Conservation (phyloP, 2,888 invertebrate genomes). For the Yponomeuta evonymella region DNA sequence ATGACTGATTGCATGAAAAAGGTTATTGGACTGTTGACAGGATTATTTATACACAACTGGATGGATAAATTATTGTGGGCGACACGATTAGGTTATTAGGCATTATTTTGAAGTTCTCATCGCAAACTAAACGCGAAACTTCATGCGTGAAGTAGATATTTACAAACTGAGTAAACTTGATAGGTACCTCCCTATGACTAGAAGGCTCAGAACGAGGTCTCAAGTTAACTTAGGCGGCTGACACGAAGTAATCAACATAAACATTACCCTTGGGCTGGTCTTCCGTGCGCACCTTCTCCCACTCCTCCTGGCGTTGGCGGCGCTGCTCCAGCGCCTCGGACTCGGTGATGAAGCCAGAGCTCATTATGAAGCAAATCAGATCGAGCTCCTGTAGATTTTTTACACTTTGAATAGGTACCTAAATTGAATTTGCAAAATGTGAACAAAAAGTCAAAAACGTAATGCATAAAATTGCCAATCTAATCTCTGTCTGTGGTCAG, state of each 20-base stretch:
- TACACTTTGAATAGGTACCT: no score
- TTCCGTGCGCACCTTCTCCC: conserved; percentile 95
- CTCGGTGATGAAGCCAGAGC: conserved; percentile 94
- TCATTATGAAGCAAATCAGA: conserved; percentile 74
- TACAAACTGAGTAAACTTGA: no score
- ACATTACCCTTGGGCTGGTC: conserved; percentile 90
- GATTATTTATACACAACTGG: background rate
- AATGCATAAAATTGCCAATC: no score
- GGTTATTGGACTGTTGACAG: background rate
- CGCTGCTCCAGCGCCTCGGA: conserved; percentile 88
- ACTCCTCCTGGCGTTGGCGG: conserved; percentile 92
- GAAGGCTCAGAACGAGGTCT: no score
- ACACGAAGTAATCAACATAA: conserved; percentile 22
- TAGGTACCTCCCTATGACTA: no score
- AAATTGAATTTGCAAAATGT: no score
- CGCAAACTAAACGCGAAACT: background rate
- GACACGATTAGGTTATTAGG: background rate
- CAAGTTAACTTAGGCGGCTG: background rate
- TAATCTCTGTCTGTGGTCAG: no score
- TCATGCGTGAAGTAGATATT: background rate
- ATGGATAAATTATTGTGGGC: background rate
- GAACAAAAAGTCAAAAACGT: no score
- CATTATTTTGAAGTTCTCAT: background rate
- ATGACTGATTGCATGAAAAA: background rate
- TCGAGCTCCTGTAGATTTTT: background rate